Percentiles rank a stretch among this genome's conserved stretches.
These are phyloP conservation scores for Nannospalax galili DNA, from an alignment of 2,113 vertebrate genomes.

Conservation along the genomic window DNA sequence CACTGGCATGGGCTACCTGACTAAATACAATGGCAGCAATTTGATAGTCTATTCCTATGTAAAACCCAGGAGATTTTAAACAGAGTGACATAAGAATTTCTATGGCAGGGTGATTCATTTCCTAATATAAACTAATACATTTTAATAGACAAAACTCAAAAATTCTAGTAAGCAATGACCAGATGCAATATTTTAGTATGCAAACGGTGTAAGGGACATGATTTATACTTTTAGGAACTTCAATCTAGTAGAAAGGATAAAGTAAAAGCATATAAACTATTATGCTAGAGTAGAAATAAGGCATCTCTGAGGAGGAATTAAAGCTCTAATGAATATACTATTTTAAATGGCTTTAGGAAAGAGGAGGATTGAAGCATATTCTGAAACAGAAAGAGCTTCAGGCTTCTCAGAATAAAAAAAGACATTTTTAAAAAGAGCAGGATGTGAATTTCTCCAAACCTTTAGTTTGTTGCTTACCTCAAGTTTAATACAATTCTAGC, in stretches of 20 bases:
- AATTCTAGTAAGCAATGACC: conserved; percentile 13
- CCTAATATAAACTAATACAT: conserved; percentile 34
- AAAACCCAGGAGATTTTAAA: conserved; percentile 45
- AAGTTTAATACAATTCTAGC: conserved; percentile 51
- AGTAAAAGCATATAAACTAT: not conserved
- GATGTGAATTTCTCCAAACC: not conserved
- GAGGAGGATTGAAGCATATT: not conserved
- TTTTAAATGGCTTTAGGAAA: not conserved
- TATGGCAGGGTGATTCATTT: not conserved
- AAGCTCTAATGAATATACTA: not conserved
- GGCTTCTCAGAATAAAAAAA: not conserved
- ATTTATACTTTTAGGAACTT: not conserved
- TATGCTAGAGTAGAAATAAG: not conserved
- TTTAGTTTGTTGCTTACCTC: conserved; percentile 40
- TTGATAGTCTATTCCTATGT: not conserved
- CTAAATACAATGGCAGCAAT: not conserved
- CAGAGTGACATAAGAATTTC: not conserved
- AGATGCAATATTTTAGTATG: conserved; percentile 12
- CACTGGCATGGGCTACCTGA: not conserved
- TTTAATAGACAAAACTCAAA: conserved; percentile 23
- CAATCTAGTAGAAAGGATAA: not conserved
- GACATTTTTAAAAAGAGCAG: not conserved
- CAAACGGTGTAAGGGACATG: not conserved
- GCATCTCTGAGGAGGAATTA: not conserved
- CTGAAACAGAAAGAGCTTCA: not conserved